Evolutionary conservation across 2,113 vertebrate species (phyloP), one percentile per base, ranked within the genome.

Genomic region (Leptobrachium ailaonicum): DNA sequence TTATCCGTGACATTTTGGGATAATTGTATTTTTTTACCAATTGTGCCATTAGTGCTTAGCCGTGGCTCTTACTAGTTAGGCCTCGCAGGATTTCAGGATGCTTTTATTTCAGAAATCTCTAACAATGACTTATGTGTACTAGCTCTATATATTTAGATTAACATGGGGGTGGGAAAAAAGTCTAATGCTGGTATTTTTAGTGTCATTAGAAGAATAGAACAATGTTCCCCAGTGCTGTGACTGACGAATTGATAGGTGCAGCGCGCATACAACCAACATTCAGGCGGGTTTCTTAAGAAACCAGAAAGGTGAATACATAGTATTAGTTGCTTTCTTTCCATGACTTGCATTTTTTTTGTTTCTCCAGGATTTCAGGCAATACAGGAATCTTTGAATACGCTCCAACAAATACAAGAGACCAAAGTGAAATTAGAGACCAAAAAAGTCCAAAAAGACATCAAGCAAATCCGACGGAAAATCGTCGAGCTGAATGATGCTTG

Each of bases 321-420:
- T 11, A 54, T 54, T 54, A 8, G 1, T 53, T 53, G 50, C 11
- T 11, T 54, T 11, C 50, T 11, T 54, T 32, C 50, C 12, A 54
- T 8, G 6, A 54, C 12, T 54, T 54, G 6, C 42, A 6, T 68
- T 44, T 47, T 2, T 4, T 88, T 2, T 50, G 58, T 83, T 6
- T 85, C 60, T 62, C 74, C 85, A 96, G 94, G 94, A 75, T 95
- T 96, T 89, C 88, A 91, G 63, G 91, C 90, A 0, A 84, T 94
- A 83, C 87, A 88, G 0, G 93, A 94, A 12, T 93, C 94, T 83
- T 91, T 96, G 58, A 88, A 85, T 62, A 90, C 92, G 77, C 88
- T 96, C 77, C 93, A 87, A 85, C 88, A 93, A 87, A 96, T 94
- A 85, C 79, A 86, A 64, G 91, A 92, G 77, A 87, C 91, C 80